phyloP scores from a whole-genome alignment of 2,797 vertebrate genomes.

The Thripadectes ignobilis region DNA sequence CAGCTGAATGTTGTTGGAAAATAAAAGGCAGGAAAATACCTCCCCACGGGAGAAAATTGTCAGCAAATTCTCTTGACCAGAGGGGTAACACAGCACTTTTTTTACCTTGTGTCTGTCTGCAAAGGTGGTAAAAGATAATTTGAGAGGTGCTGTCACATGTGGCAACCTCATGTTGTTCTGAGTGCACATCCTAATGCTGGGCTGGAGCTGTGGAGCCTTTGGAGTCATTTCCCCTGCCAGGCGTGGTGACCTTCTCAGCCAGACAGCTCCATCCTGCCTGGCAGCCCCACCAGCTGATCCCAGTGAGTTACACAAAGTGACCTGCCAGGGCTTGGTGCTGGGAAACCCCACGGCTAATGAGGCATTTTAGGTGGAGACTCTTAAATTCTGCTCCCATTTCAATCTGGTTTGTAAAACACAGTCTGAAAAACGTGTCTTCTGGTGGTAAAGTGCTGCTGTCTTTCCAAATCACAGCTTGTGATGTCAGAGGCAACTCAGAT shows the following conservation, averaged over 20 bases:
- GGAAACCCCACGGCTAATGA: conserved; percentile 28
- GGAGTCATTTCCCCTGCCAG: conserved; percentile 57
- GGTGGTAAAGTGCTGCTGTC: not conserved
- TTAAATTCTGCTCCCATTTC: conserved; percentile 24
- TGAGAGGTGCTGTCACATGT: conserved; percentile 48
- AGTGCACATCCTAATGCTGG: conserved; percentile 27
- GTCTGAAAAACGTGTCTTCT: not conserved
- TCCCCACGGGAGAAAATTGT: not conserved
- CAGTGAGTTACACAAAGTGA: conserved; percentile 63
- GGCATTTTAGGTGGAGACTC: not conserved
- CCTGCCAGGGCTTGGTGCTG: conserved; percentile 28
- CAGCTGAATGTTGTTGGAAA: conserved; percentile 41
- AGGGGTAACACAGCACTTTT: not conserved
- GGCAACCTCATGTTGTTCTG: conserved; percentile 38
- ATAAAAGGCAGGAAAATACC: conserved; percentile 38
- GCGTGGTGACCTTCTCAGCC: conserved; percentile 76
- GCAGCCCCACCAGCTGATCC: conserved; percentile 73
- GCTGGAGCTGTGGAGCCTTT: conserved; percentile 8
- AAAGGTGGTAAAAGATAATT: not conserved
- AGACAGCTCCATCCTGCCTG: conserved; percentile 69
- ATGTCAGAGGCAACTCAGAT: not conserved
- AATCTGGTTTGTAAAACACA: not conserved
- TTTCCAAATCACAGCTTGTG: not conserved
- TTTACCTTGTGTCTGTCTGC: not conserved
- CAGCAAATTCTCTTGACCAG: not conserved